A percentile compares a stretch with the other conserved stretches of the same genome.
Conservation (phyloP, 2,113 vertebrate genomes). For the Sporophila hypoxantha region DNA sequence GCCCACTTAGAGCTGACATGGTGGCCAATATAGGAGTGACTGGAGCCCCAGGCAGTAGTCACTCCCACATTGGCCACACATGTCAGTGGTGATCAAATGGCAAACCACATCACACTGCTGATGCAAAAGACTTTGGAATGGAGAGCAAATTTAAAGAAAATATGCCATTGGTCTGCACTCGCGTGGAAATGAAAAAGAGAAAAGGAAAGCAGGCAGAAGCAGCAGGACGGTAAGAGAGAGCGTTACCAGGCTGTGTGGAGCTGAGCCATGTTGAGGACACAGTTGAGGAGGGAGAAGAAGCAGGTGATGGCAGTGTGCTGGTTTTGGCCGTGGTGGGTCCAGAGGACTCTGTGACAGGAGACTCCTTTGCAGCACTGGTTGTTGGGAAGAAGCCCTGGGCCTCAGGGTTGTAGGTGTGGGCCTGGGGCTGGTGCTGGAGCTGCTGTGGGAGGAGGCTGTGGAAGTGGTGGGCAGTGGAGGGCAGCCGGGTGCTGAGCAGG, state of each 20-base stretch:
- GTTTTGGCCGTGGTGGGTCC: not conserved
- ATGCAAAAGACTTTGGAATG: not conserved
- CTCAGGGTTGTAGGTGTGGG: not conserved
- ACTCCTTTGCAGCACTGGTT: not conserved
- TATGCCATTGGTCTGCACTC: no score
- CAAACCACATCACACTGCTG: not conserved
- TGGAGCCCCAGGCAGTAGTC: no score
- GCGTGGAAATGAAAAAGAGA: not conserved
- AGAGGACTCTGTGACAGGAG: not conserved
- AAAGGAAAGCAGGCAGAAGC: not conserved
- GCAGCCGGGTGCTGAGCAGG: not conserved
- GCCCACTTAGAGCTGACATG: no score
- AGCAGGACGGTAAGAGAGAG: no score
- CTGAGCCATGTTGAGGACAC: not conserved
- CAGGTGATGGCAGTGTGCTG: accelerated
- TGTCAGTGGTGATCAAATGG: no score
- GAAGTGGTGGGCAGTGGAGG: not conserved
- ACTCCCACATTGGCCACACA: no score
- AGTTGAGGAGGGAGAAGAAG: not conserved
- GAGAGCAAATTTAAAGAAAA: no score
- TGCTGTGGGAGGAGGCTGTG: not conserved
- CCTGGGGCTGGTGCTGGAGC: not conserved
- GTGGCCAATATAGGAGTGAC: no score
- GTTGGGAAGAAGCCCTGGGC: not conserved
- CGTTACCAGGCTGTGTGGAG: not conserved